Evolutionary conservation across 2,888 invertebrate species (phyloP).

Genomic region (Ptychoptera albimana): DNA sequence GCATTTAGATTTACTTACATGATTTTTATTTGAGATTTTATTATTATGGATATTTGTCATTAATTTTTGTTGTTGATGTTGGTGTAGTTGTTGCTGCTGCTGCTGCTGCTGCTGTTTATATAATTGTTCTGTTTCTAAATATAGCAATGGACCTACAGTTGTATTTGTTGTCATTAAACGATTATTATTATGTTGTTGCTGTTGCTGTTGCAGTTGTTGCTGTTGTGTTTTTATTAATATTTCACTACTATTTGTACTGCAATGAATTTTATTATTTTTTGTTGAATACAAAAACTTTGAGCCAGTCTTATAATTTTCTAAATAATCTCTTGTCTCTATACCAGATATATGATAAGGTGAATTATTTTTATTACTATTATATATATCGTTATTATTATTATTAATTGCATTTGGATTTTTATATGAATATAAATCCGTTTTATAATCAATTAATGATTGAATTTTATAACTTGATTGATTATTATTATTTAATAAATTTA

Average conservation of each 20-base stretch:
- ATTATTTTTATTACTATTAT: too few relatives aligned
- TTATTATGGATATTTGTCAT: slow-evolving; percentile 5
- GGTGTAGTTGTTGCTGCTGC: slow-evolving; percentile 2
- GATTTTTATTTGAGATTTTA: slow-evolving; percentile 7
- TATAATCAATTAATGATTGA: not conserved
- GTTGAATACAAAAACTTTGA: slow-evolving; percentile 7
- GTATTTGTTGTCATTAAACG: slow-evolving; percentile 1
- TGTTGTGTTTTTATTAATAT: not conserved
- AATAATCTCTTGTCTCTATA: slow-evolving; percentile 4
- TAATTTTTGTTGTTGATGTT: slow-evolving; percentile 5
- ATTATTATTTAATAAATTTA: slow-evolving; percentile 9
- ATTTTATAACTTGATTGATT: not conserved
- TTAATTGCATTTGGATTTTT: too few relatives aligned
- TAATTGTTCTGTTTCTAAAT: slow-evolving; percentile 7
- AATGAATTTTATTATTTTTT: slow-evolving; percentile 5
- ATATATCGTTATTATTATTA: too few relatives aligned
- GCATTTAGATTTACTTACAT: not conserved
- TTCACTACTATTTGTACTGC: not conserved
- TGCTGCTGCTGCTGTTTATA: not conserved
- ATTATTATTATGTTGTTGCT: slow-evolving; percentile 2
- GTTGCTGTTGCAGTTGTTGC: not conserved
- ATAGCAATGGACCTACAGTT: slow-evolving; percentile 10
- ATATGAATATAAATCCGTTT: too few relatives aligned
- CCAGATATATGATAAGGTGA: slow-evolving; percentile 6
- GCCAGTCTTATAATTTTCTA: slow-evolving; percentile 9